These are phyloP conservation scores for Silurus meridionalis DNA, from an alignment of 2,113 vertebrate species.

Conservation along the genomic window DNA sequence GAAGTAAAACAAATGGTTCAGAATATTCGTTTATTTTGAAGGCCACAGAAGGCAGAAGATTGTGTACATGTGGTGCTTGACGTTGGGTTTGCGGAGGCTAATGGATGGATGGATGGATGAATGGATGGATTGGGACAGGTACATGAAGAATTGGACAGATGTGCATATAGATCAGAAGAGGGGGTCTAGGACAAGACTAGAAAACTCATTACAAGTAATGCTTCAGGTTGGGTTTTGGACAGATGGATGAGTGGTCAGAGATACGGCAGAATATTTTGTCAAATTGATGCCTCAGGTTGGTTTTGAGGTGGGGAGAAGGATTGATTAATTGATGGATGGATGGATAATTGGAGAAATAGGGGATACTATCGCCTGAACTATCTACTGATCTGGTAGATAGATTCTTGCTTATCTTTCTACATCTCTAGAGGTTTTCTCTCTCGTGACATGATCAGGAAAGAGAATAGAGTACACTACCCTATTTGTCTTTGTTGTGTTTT, in stretches of 20 bases:
- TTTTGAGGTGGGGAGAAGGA: neutral
- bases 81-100: neutral
- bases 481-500: neutral
- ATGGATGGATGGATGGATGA: neutral
- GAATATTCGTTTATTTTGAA: neutral
- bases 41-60: neutral
- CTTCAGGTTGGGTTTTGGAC: neutral
- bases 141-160: neutral
- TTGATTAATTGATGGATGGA: neutral
- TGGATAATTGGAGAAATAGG: neutral
- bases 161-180: neutral
- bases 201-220: neutral
- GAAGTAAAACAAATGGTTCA: neutral
- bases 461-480: neutral
- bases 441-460: neutral
- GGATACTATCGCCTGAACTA: neutral
- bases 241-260: neutral
- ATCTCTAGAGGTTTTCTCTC: neutral
- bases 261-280: neutral
- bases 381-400: neutral
- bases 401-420: neutral
- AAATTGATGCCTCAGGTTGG: neutral
- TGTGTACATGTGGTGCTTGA: neutral
- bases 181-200: neutral
- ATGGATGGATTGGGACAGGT: too few species aligned